phyloP scores from a whole-genome alignment of 2,888 invertebrate genomes.

The Cheilosia vulpina region DNA sequence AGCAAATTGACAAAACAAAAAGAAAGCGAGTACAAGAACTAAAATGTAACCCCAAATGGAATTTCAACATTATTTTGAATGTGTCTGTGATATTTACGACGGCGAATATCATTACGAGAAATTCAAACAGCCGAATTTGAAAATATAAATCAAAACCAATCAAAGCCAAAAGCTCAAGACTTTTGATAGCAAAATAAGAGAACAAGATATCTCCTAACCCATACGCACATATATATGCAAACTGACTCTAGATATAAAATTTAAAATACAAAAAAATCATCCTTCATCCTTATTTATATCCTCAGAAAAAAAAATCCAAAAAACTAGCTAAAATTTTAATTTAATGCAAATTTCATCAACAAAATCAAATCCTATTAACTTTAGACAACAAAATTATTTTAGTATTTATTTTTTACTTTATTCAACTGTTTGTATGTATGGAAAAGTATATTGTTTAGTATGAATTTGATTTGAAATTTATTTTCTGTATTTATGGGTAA shows the following conservation, averaged over 20 bases:
- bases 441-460: slow-evolving; percentile 37
- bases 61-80: slow-evolving; percentile 39
- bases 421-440: slow-evolving; percentile 32
- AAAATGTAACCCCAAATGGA: slow-evolving; percentile 15
- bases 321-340: slow-evolving; percentile 53
- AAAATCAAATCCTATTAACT: slow-evolving; percentile 7
- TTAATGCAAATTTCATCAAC: slow-evolving; percentile 41
- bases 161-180: neutral
- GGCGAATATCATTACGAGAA: slow-evolving; percentile 60
- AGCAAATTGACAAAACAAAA: slow-evolving; percentile 9
- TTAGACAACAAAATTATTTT: slow-evolving; percentile 37
- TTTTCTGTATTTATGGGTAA: slow-evolving; percentile 26
- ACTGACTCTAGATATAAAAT: slow-evolving; percentile 4
- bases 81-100: slow-evolving; percentile 67
- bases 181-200: neutral
- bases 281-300: slow-evolving; percentile 67
- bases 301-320: slow-evolving; percentile 31
- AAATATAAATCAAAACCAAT: slow-evolving; percentile 18
- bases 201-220: slow-evolving; percentile 1
- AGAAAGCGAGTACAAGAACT: slow-evolving; percentile 6
- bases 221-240: slow-evolving; percentile 8
- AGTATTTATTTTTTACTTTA: slow-evolving; percentile 68
- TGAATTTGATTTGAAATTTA: slow-evolving; percentile 25
- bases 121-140: slow-evolving; percentile 14
- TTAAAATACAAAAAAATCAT: slow-evolving; percentile 38